These are phyloP conservation scores for Drosophila quadrilineata DNA, from an alignment of 1,140 invertebrate species.

Conservation along the genomic window DNA sequence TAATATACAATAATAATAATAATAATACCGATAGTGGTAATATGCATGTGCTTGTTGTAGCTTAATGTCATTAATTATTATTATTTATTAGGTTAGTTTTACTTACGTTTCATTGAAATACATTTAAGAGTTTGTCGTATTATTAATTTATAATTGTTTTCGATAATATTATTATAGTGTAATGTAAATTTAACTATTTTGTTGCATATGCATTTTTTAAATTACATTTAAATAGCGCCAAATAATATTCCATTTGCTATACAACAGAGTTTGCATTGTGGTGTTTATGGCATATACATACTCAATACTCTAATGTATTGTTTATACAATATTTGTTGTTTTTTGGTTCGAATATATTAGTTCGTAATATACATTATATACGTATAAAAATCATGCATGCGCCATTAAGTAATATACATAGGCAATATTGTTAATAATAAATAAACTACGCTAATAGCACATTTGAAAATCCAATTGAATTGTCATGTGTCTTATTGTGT, in stretches of 20 bases:
- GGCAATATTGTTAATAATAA: constrained; percentile 28
- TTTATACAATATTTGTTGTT: constrained; percentile 31
- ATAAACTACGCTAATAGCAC: constrained; percentile 74
- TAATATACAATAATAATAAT: constrained; percentile 76
- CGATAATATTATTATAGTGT: constrained; percentile 45
- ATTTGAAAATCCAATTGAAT: constrained; percentile 64
- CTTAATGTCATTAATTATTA: constrained; percentile 43
- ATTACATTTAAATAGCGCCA: constrained; percentile 71
- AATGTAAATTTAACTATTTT: constrained; percentile 75
- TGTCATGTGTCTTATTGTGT: constrained; percentile 23
- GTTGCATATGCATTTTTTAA: constrained; percentile 69
- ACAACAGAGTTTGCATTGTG: constrained; percentile 48
- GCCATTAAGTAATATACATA: constrained; percentile 24
- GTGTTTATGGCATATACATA: too few species aligned
- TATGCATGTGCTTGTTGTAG: constrained; percentile 63
- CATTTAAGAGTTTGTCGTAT: constrained; percentile 18
- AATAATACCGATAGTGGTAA: constrained; percentile 69
- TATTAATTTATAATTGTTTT: constrained; percentile 7
- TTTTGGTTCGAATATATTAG: constrained; percentile 34
- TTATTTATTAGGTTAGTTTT: too few species aligned
- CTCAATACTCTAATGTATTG: constrained; percentile 2
- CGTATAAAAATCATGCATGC: constrained; percentile 67
- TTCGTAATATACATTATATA: constrained; percentile 56
- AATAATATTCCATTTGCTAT: constrained; percentile 75
- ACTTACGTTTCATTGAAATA: constrained; percentile 36